These are phyloP conservation scores for Tympanuchus pallidicinctus DNA, from an alignment of 2,113 vertebrate genomes.

Conservation along the genomic window DNA sequence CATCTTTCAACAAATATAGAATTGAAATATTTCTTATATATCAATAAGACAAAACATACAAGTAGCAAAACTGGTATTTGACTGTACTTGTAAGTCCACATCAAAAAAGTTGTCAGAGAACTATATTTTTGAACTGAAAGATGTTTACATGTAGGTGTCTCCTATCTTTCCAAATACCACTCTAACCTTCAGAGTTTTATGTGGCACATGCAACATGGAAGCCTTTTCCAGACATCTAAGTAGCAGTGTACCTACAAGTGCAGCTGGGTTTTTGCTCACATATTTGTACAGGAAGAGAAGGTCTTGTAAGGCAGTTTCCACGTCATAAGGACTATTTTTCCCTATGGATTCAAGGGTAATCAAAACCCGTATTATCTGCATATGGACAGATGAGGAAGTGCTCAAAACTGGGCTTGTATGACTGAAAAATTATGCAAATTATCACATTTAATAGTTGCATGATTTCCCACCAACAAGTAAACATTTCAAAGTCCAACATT, in stretches of 20 bases:
- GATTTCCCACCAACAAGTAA: slow-evolving; percentile 44
- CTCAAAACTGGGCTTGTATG: neutral
- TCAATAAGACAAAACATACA: neutral
- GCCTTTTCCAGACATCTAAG: neutral
- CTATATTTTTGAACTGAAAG: neutral
- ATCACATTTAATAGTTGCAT: slow-evolving; percentile 35
- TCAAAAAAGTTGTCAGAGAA: neutral
- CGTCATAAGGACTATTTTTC: neutral
- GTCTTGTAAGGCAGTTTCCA: neutral
- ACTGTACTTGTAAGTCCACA: neutral
- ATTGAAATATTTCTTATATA: neutral
- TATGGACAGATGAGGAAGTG: slow-evolving; percentile 43
- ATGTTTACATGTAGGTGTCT: neutral
- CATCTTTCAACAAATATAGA: neutral
- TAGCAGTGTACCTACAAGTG: accelerated
- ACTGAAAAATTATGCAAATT: slow-evolving; percentile 48
- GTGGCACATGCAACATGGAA: accelerated
- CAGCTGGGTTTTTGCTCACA: neutral
- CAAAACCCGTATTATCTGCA: slow-evolving; percentile 36
- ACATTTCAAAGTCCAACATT: neutral
- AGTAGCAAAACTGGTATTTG: neutral
- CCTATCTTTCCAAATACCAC: neutral
- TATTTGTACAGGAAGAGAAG: neutral
- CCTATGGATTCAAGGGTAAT: slow-evolving; percentile 7
- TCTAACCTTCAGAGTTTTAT: neutral